These are phyloP conservation scores for Coenobita brevimanus DNA, from an alignment of 1,140 invertebrate genomes.

Conservation along the genomic window DNA sequence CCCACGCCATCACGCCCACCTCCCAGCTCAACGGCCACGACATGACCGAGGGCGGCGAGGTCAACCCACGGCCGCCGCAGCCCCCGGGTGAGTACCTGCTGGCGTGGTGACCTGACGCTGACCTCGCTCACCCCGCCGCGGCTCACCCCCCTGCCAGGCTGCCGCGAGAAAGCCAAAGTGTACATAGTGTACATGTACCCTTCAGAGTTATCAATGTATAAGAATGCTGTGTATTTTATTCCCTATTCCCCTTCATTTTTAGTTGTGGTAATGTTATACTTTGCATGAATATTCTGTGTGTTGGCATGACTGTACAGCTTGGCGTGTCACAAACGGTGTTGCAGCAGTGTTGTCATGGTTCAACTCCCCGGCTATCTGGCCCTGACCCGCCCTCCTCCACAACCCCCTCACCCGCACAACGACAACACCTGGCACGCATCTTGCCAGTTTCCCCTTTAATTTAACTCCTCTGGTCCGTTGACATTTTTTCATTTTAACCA, in stretches of 20 bases:
- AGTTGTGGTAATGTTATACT: constrained; percentile 30
- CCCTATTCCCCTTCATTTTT: constrained; percentile 26
- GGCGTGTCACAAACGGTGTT: constrained; percentile 27
- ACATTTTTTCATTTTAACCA: too few relatives aligned
- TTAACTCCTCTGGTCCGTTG: too few relatives aligned
- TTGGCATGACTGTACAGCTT: constrained; percentile 48
- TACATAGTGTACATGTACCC: constrained; percentile 54
- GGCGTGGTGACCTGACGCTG: constrained; percentile 58
- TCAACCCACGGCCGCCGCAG: constrained; percentile 39
- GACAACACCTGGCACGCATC: background rate
- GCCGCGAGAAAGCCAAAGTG: constrained; percentile 49
- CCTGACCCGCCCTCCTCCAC: background rate
- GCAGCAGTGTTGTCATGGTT: constrained; percentile 50
- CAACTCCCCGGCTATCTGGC: constrained; percentile 52
- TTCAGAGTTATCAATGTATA: constrained; percentile 32
- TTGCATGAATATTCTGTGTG: constrained; percentile 43
- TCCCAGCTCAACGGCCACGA: constrained; percentile 55
- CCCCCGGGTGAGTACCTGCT: constrained; percentile 70
- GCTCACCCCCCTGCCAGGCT: background rate
- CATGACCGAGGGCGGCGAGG: constrained; percentile 28
- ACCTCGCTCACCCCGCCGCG: background rate
- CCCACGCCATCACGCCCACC: constrained; percentile 47
- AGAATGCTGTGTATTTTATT: constrained; percentile 51
- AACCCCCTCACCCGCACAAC: constrained; percentile 20
- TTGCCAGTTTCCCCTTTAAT: too few relatives aligned